Evolutionary conservation across 2,797 vertebrate genomes (phyloP).

Genomic region (Spheniscus humboldti): DNA sequence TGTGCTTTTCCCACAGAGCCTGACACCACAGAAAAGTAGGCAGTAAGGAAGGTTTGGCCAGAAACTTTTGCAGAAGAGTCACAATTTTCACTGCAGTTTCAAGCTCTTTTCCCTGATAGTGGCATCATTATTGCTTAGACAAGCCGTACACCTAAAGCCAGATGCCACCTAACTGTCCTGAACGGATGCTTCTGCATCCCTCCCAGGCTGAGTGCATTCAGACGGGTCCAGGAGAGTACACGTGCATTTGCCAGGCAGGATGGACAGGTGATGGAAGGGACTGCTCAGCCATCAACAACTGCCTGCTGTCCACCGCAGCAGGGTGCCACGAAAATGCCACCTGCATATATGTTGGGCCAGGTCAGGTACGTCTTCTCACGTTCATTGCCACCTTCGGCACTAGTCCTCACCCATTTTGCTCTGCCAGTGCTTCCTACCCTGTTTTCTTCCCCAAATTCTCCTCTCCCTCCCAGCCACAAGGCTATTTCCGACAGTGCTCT

Average conservation of each 20-base stretch:
- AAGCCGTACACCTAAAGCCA: not conserved
- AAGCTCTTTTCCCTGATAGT: not conserved
- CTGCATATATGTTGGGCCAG: constrained; percentile 87
- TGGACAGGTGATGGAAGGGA: constrained; percentile 85
- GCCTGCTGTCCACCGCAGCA: constrained; percentile 68
- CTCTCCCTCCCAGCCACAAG: not conserved
- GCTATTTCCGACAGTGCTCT: not conserved
- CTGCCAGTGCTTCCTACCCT: not conserved
- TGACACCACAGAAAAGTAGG: not conserved
- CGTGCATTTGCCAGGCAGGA: constrained; percentile 84
- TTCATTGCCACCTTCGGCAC: not conserved
- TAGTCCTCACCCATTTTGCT: not conserved
- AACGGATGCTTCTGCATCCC: not conserved
- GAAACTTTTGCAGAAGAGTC: not conserved
- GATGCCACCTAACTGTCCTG: not conserved
- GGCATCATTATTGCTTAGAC: rapidly evolving
- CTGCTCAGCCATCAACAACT: constrained; percentile 88
- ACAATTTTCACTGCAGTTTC: not conserved
- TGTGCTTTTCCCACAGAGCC: not conserved
- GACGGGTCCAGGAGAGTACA: constrained; percentile 65
- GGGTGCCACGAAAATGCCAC: constrained; percentile 85
- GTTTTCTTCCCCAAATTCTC: not conserved
- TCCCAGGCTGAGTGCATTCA: constrained; percentile 85
- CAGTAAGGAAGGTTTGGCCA: not conserved
- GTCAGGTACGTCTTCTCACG: constrained; percentile 78